Evolutionary conservation across 2,113 vertebrate species (phyloP).

Genomic region (Cryptomyrus ogoouensis): DNA sequence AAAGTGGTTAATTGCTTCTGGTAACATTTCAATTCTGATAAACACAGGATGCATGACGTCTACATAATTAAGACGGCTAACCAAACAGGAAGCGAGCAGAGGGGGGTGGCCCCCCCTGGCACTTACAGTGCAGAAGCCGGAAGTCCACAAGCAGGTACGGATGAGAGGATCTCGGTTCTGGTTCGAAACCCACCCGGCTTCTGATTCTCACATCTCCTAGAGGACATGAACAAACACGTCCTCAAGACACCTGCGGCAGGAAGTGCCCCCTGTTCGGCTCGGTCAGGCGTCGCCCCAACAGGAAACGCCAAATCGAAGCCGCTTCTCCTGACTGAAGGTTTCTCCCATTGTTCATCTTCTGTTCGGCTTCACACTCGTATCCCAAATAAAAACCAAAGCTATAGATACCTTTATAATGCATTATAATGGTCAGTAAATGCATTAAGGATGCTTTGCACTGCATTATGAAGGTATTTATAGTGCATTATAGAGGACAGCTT

Average conservation of each 20-base stretch:
- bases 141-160: slow-evolving; percentile 78
- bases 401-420: no score
- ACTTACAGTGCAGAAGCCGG: slow-evolving; percentile 81
- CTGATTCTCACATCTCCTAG: slow-evolving; percentile 81
- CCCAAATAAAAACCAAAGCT: background rate
- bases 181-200: slow-evolving; percentile 77
- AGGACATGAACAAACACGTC: slow-evolving; percentile 35
- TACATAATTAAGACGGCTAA: background rate
- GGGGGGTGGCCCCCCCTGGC: slow-evolving; percentile 31
- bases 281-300: background rate
- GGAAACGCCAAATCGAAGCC: background rate
- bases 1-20: background rate
- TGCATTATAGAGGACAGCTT: no score
- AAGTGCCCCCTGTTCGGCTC: background rate
- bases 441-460: no score
- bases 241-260: slow-evolving; percentile 16
- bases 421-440: no score
- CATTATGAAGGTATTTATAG: no score
- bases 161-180: slow-evolving; percentile 76
- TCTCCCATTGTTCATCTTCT: background rate
- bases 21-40: background rate
- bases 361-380: background rate
- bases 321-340: background rate
- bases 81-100: background rate
- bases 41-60: background rate